Evolutionary conservation across 2,888 invertebrate genomes (phyloP), one percentile per base, ranked within the genome.

Genomic region (Rutpela maculata): DNA sequence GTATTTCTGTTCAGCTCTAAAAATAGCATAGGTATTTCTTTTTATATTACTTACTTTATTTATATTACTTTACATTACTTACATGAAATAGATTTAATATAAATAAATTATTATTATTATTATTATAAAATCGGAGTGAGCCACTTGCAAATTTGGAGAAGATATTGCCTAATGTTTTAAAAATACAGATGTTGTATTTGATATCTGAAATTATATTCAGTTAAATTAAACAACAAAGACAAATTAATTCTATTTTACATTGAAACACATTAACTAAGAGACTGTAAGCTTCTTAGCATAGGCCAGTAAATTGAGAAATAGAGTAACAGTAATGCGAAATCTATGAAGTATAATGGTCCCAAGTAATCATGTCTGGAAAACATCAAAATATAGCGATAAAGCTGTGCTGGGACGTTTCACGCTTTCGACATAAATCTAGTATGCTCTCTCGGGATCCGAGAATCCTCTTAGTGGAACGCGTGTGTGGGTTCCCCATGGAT

Each of bases 361-460:
- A 78, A 82, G 82, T 83, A 84, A 85, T 84, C 84, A 85, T 85
- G 86, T 86, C 83, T 84, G 81, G 82, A 81, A 85, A 86, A 84
- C 87, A 87, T 88, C 87, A 87, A 87, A 88, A 88, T 87, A 86
- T 86, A 85, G 86, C 87, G 87, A 87, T 88, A 88, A 88, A 88
- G 88, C 88, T 86, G 83, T 82, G 83, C 75, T 81, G 85, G 86
- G 87, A 87, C 86, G 85, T 85, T 87, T 87, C 87, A 88, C 87
- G 88, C 87, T 84, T 85, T 84, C 86, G 88, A 88, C 88, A 89
- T 89, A 89, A 89, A 89, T 89, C 89, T 88, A 85, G 85, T 85
- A 84, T 85, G 82, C 83, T 86, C 87, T 81, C 87, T 76, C 75
- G 87, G 86, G 87, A 86, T 85, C 84, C 81, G 82, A 79, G 86